phyloP scores from a whole-genome alignment of 2,113 vertebrate species.

The Indicator maculatus region DNA sequence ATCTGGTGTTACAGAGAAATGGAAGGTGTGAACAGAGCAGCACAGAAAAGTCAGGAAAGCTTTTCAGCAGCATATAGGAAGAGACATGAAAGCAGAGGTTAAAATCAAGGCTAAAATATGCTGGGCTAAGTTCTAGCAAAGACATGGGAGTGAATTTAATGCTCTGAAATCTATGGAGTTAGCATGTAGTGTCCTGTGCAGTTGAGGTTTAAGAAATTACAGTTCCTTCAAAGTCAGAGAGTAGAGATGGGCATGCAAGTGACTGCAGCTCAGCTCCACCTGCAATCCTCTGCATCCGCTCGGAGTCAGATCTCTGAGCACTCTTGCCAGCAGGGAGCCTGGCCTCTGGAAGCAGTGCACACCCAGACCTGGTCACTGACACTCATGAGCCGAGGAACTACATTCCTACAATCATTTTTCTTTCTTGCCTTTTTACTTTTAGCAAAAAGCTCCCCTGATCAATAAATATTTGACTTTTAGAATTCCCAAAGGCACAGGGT shows the following conservation, averaged over 20 bases:
- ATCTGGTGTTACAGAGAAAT: background rate
- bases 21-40: background rate
- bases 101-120: background rate
- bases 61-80: background rate
- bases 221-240: background rate
- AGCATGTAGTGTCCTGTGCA: background rate
- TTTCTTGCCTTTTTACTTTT: background rate
- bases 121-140: background rate
- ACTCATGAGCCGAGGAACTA: background rate
- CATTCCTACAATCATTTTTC: background rate
- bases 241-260: background rate
- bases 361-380: background rate
- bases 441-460: background rate
- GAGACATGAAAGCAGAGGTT: background rate
- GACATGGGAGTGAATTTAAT: background rate
- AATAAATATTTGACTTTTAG: constrained; percentile 34
- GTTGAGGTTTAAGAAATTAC: background rate
- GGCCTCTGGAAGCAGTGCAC: background rate
- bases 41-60: background rate
- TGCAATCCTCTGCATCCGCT: background rate
- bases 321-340: background rate
- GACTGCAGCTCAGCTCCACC: background rate
- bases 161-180: background rate
- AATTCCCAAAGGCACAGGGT: background rate
- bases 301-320: fast-evolving